Conservation (phyloP, 2,113 vertebrate species). For the Daboia siamensis region DNA sequence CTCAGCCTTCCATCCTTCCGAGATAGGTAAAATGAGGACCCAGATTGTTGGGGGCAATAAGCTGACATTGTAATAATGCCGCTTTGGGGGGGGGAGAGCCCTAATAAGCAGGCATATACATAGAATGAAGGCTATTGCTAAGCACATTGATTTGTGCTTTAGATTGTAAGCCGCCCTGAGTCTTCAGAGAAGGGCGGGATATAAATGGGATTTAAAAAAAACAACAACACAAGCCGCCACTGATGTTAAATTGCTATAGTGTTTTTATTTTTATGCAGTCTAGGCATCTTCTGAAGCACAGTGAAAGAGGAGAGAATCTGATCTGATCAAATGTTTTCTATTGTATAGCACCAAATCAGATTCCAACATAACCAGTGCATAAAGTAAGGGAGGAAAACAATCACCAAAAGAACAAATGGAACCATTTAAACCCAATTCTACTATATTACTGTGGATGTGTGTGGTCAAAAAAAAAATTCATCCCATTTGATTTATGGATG, state of each 20-base stretch:
- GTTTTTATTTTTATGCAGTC: neutral
- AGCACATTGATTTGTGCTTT: no score
- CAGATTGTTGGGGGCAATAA: no score
- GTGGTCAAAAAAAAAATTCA: neutral
- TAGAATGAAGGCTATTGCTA: no score
- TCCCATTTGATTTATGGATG: neutral
- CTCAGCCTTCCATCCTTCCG: no score
- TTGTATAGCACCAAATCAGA: neutral
- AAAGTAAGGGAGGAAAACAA: neutral
- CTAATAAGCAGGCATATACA: no score
- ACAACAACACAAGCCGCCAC: neutral
- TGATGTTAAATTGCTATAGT: conserved; percentile 4
- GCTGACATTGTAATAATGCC: no score
- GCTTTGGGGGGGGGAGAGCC: no score
- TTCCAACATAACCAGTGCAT: neutral
- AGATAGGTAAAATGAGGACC: no score
- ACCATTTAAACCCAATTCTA: neutral
- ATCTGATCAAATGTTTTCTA: neutral
- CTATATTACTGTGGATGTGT: neutral
- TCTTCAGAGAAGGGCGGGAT: no score
- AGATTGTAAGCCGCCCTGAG: no score
- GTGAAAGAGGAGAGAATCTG: neutral
- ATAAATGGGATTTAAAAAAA: no score
- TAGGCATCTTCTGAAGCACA: neutral
- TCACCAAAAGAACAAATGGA: neutral